Conservation (phyloP, 53 echinoderm and acorn worm species). For the Hippasteria phrygiana region DNA sequence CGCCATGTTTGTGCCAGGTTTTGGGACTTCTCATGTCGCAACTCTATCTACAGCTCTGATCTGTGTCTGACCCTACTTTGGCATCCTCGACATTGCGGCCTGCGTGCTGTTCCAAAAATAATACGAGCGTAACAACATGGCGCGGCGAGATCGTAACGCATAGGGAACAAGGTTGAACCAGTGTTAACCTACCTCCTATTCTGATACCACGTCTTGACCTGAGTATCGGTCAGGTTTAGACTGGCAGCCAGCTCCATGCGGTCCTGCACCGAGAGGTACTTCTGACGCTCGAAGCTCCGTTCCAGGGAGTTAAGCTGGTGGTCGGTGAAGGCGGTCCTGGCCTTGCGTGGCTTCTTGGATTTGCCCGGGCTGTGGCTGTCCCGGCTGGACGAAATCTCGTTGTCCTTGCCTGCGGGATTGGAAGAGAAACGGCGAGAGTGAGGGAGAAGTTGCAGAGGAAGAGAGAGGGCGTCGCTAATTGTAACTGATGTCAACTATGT, state of each 20-base stretch:
- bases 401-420: constrained; percentile 68
- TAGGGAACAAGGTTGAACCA: no score
- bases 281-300: constrained; percentile 96
- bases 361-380: constrained; percentile 74
- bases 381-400: constrained; percentile 74
- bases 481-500: no score
- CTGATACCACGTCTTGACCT: constrained; percentile 99
- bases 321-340: constrained; percentile 96
- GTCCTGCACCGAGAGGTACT: constrained; percentile 96
- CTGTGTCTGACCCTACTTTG: no score
- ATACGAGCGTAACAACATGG: no score
- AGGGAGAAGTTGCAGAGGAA: no score
- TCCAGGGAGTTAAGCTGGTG: constrained; percentile 98
- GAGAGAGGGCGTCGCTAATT: no score
- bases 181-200: constrained; percentile 80
- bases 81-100: no score
- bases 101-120: no score
- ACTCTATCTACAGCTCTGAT: no score
- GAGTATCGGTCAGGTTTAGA: constrained; percentile 92
- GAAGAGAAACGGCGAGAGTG: background rate
- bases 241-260: constrained; percentile 96
- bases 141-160: no score
- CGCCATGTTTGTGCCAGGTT: no score
- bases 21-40: no score
- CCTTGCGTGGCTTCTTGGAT: constrained; percentile 94